Conservation (phyloP, 92 coral and sea anemone genomes). For the Diadumene lineata region DNA sequence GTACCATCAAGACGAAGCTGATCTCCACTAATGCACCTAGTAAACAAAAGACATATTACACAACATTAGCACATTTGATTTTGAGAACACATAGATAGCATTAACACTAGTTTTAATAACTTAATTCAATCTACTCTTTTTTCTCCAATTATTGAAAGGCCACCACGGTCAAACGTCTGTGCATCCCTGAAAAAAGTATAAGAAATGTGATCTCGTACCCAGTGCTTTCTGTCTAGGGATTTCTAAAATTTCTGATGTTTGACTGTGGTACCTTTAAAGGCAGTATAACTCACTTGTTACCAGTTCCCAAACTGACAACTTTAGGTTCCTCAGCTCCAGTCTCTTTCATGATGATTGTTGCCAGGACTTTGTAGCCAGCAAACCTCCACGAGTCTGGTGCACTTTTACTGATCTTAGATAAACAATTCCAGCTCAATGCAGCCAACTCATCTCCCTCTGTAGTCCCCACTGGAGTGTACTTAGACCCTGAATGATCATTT, state of each 20-base stretch:
- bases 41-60: background rate
- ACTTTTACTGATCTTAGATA: constrained; percentile 51
- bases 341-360: constrained; percentile 71
- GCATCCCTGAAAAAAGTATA: no score
- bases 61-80: background rate
- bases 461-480: constrained; percentile 57
- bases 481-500: constrained; percentile 17
- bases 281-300: constrained; percentile 71
- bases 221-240: no score
- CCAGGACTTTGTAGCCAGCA: constrained; percentile 81
- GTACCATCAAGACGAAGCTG: constrained; percentile 77
- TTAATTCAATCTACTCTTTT: no score
- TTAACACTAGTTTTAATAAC: no score
- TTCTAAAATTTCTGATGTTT: no score
- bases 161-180: no score
- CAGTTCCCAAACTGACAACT: constrained; percentile 91
- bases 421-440: constrained; percentile 75
- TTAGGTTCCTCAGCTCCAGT: constrained; percentile 48
- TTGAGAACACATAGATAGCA: no score
- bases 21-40: constrained; percentile 86
- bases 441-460: constrained; percentile 78
- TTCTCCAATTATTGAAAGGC: no score
- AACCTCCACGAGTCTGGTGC: constrained; percentile 82
- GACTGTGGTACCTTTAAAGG: background rate
- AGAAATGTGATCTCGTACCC: no score